Evolutionary conservation across 1,140 invertebrate genomes (phyloP).

Genomic region (Psix sp.): DNA sequence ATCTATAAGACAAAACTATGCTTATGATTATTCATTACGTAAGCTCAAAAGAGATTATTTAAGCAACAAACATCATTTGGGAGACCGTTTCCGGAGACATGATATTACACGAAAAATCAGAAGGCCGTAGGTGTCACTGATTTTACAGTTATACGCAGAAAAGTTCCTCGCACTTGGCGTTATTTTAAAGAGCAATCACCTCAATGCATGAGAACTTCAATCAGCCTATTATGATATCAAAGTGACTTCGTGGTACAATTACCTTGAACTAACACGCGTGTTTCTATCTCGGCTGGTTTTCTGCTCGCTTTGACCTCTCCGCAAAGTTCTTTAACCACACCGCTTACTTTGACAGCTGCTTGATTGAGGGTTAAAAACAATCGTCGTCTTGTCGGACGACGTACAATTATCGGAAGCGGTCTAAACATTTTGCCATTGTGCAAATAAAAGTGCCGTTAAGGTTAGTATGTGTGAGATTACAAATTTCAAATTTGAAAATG

Average conservation of each 20-base stretch:
- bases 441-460: slow-evolving; percentile 38
- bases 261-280: too few species aligned
- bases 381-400: not conserved
- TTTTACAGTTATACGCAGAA: slow-evolving; percentile 61
- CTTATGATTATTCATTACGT: too few species aligned
- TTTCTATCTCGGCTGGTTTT: too few species aligned
- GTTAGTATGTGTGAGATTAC: slow-evolving; percentile 29
- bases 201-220: slow-evolving; percentile 18
- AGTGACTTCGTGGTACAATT: too few species aligned
- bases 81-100: too few species aligned
- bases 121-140: slow-evolving; percentile 46
- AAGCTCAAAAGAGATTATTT: too few species aligned
- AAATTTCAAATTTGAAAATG: slow-evolving; percentile 52
- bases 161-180: slow-evolving; percentile 43
- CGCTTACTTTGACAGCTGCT: not conserved
- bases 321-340: not conserved
- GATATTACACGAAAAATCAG: slow-evolving; percentile 11
- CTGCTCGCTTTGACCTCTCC: not conserved
- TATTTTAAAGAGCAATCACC: slow-evolving; percentile 54
- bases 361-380: slow-evolving; percentile 21
- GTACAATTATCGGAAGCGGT: slow-evolving; percentile 25
- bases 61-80: too few species aligned
- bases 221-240: too few species aligned
- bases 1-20: too few species aligned
- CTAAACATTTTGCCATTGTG: slow-evolving; percentile 30